Evolutionary conservation across 1,140 invertebrate genomes (phyloP), one percentile per base, ranked within the genome.

Genomic region (fruit fly (Drosophila melanogaster)): DNA sequence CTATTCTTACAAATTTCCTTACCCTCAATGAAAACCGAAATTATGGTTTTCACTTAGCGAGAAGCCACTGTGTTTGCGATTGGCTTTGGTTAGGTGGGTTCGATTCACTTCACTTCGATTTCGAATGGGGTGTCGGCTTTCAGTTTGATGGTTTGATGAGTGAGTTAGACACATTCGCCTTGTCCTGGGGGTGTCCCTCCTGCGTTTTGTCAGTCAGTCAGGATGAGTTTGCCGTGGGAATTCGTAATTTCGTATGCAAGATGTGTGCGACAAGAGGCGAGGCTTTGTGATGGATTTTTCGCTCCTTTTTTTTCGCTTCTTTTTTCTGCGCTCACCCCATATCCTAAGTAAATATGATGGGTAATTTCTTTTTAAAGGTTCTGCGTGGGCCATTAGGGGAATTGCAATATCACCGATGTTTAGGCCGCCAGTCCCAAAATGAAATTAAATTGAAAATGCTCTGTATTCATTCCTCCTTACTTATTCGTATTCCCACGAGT

Each of bases 301-400:
- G 47, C 35, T 46, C 19, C 37, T 37, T 46, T 58, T 59, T 62
- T 66, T 64, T 37, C 38, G 70, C 65, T 69, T 43, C 15, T 37
- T 30, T 46, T 58, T 59, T 62, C 64, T 66, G 44, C 38, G 65
- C 65, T 69, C 79, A 76, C 43, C 79, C 43, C 44, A 33, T 49
- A 71, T 71, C 81, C 74, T 83, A 87, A 79, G 79, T 86, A 89
- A 86, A 86, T 89, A 86, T 83, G 75, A 86, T 86, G 78, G 83
- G 81, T 87, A 86, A 86, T 86, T 86, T 79, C 75, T 79, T 87
- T 81, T 86, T 86, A 87, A 85, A 87, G 83, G 78, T 66, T 71
- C 57, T 87, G 70, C 71, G 84, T 87, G 83, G 60, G 83, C 84
- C 84, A 83, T 86, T 87, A 87, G 75, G 69, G 44, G 78, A 86